Conservation (phyloP, 1,140 invertebrate species). For the Drosophila leontia region DNA sequence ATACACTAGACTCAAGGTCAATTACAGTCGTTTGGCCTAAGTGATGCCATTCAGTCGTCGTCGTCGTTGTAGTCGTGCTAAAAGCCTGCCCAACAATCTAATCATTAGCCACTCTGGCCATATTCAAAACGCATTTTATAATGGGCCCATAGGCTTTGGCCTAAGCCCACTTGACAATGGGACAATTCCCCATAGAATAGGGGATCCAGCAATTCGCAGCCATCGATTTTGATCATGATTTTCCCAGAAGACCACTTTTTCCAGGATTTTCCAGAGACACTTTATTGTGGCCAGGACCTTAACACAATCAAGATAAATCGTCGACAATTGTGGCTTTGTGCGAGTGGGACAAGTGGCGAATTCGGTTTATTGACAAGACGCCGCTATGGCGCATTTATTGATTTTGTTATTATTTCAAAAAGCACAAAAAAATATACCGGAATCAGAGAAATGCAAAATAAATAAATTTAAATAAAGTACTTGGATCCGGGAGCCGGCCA, state of each 20-base stretch:
- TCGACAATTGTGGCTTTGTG: conserved; percentile 60
- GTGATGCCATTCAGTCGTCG: conserved; percentile 41
- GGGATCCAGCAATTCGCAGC: conserved; percentile 15
- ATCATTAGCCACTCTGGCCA: conserved; percentile 50
- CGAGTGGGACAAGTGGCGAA: conserved; percentile 9
- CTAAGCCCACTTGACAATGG: conserved; percentile 47
- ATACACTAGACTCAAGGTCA: conserved; percentile 30
- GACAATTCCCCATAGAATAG: conserved; percentile 12
- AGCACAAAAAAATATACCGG: conserved; percentile 13
- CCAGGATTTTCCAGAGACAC: conserved; percentile 37
- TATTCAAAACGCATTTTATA: conserved; percentile 57
- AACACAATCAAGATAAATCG: conserved; percentile 79
- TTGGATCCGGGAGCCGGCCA: conserved; percentile 11
- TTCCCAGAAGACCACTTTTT: conserved; percentile 52
- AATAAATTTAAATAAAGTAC: conserved; percentile 57
- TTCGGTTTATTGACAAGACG: conserved; percentile 70
- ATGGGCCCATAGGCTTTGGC: conserved; percentile 34
- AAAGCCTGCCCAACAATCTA: conserved; percentile 34
- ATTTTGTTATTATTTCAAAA: conserved; percentile 73
- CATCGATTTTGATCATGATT: conserved; percentile 52
- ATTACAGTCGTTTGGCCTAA: conserved; percentile 49
- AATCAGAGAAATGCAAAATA: conserved; percentile 33
- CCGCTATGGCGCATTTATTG: conserved; percentile 71
- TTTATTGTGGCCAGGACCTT: conserved; percentile 59
- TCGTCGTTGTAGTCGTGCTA: conserved; percentile 3